Conservation (phyloP, 2,113 vertebrate species). For the Toxotes jaculatrix region DNA sequence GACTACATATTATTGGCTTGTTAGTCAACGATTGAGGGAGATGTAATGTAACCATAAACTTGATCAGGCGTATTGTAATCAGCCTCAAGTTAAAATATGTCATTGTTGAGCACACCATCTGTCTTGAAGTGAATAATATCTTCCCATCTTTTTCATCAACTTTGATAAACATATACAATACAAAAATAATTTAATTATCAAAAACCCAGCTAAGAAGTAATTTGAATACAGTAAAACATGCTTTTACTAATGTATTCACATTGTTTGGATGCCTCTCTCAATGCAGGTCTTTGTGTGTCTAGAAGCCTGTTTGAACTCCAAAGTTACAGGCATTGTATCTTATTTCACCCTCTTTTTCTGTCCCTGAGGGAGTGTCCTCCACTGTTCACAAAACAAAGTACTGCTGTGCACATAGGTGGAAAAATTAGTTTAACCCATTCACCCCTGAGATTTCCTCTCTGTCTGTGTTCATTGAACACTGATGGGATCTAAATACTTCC, state of each 20-base stretch:
- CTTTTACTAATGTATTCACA: constrained; percentile 22
- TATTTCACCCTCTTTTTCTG: constrained; percentile 44
- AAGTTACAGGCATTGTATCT: constrained; percentile 49
- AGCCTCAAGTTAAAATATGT: not conserved
- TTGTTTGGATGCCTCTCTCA: constrained; percentile 11
- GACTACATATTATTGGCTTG: constrained; percentile 8
- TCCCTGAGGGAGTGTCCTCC: constrained; percentile 66
- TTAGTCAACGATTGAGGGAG: not conserved
- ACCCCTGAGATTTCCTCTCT: constrained; percentile 64
- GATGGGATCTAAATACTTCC: constrained; percentile 69
- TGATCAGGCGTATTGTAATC: not conserved
- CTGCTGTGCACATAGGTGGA: constrained; percentile 64
- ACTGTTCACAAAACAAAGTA: constrained; percentile 71
- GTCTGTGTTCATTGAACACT: constrained; percentile 72
- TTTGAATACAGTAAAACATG: constrained; percentile 18
- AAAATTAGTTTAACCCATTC: constrained; percentile 72
- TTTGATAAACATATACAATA: not conserved
- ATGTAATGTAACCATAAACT: not conserved
- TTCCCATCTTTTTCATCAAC: not conserved
- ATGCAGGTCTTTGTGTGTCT: constrained; percentile 39
- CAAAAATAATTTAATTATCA: constrained; percentile 3
- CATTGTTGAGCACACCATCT: not conserved
- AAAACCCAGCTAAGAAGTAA: not conserved
- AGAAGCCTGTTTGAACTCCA: constrained; percentile 21
- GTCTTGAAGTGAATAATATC: not conserved